A percentile compares a stretch with the other conserved stretches of the same genome.
Evolutionary conservation across 2,888 invertebrate species (phyloP).

Genomic region (Apotomis betuletana): DNA sequence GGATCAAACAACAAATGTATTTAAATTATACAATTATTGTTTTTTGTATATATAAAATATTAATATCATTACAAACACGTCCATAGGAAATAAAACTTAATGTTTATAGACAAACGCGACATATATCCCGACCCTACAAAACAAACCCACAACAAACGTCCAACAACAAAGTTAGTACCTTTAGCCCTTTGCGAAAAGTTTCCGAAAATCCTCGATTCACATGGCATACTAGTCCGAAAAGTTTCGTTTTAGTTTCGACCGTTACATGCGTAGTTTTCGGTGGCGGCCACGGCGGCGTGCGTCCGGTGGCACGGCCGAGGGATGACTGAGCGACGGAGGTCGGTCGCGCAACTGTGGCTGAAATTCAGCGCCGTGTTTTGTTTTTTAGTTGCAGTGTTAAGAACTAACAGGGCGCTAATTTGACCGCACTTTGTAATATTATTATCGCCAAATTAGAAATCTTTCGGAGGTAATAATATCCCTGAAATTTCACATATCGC

Average conservation of each 20-base stretch:
- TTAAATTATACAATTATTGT: too few relatives aligned
- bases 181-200: slow-evolving; percentile 32
- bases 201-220: slow-evolving; percentile 44
- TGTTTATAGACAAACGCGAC: neutral
- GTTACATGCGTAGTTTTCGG: slow-evolving; percentile 51
- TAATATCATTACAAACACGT: neutral
- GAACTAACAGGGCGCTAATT: too few relatives aligned
- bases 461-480: too few relatives aligned
- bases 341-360: slow-evolving; percentile 3
- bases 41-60: neutral
- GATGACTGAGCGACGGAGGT: slow-evolving; percentile 14
- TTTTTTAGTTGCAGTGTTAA: neutral
- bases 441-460: too few relatives aligned
- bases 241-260: slow-evolving; percentile 46
- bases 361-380: neutral
- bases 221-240: slow-evolving; percentile 51
- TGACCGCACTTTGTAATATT: too few relatives aligned
- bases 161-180: slow-evolving; percentile 32
- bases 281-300: neutral
- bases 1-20: too few relatives aligned
- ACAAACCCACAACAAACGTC: neutral
- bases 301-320: neutral
- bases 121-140: neutral
- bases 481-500: too few relatives aligned
- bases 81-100: neutral